Percentiles rank a stretch among this genome's conserved stretches.
Evolutionary conservation across 2,113 vertebrate species (phyloP).

Genomic region (Gadus macrocephalus): DNA sequence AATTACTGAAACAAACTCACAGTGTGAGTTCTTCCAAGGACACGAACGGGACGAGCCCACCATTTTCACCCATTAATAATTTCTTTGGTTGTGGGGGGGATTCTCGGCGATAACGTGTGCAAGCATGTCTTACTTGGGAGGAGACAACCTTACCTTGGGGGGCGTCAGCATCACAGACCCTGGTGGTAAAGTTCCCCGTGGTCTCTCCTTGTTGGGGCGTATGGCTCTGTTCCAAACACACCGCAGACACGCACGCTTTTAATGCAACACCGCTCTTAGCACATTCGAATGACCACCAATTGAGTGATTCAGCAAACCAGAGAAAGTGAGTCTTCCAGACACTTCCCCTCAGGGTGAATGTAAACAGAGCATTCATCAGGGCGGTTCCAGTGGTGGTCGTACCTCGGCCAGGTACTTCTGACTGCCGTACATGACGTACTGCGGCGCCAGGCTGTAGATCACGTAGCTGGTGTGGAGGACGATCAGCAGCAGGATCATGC

Average conservation of each 20-base stretch:
- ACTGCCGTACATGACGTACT: conserved; percentile 98
- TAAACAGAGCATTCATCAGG: no score
- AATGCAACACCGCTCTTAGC: neutral
- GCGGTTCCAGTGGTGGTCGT: conserved; percentile 34
- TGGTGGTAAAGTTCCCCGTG: conserved; percentile 70
- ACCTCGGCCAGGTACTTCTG: conserved; percentile 92
- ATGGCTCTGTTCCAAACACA: conserved; percentile 38
- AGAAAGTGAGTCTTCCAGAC: no score
- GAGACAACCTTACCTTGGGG: conserved; percentile 82
- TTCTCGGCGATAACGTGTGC: no score
- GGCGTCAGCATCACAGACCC: conserved; percentile 89
- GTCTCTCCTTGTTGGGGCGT: conserved; percentile 34
- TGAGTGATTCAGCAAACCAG: no score
- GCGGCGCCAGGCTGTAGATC: conserved; percentile 97
- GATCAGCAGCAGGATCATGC: conserved; percentile 96
- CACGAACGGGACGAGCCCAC: neutral
- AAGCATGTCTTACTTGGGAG: neutral
- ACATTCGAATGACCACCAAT: neutral
- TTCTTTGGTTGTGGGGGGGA: no score
- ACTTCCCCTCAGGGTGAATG: no score
- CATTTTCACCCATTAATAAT: no score
- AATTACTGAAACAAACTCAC: conserved; percentile 29
- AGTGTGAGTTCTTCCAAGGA: neutral
- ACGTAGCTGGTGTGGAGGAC: conserved; percentile 97
- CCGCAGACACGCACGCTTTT: neutral